These are phyloP conservation scores for Sarcophaga bullata DNA, from an alignment of 1,140 invertebrate genomes.

Conservation along the genomic window DNA sequence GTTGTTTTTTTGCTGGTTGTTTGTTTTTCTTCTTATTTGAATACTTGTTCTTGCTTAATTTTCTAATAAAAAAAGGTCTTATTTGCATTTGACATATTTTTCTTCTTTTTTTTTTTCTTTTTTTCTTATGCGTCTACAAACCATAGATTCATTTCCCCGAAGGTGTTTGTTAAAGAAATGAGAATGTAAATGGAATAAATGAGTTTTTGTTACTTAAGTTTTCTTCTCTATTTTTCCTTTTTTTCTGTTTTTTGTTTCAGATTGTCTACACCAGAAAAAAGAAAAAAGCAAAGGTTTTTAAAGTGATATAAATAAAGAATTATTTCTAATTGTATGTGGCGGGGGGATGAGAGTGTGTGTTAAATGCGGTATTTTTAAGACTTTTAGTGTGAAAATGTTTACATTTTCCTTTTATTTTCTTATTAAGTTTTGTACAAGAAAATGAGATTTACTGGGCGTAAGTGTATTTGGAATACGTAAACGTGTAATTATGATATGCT, in stretches of 20 bases:
- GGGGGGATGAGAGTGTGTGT: no score
- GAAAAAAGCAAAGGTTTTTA: no score
- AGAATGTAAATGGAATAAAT: neutral
- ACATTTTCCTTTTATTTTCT: no score
- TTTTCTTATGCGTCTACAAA: neutral
- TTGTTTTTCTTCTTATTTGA: constrained; percentile 14
- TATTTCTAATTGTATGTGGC: neutral
- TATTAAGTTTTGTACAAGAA: no score
- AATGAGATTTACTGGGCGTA: no score
- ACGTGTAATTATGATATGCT: no score
- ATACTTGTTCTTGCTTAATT: neutral
- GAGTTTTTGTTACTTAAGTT: neutral
- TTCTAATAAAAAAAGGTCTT: constrained; percentile 17
- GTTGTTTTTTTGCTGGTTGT: neutral
- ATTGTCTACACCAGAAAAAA: neutral
- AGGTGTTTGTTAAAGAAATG: constrained; percentile 7
- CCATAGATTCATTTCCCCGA: neutral
- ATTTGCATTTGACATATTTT: constrained; percentile 24
- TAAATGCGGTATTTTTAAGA: no score
- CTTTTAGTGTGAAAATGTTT: no score
- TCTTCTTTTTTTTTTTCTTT: no score
- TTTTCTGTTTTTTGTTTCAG: neutral
- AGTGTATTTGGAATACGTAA: no score
- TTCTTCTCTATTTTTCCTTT: neutral
- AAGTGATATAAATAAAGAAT: neutral